These are phyloP conservation scores for Lasioglossum albipes DNA, from an alignment of 1,140 invertebrate genomes.

Conservation along the genomic window DNA sequence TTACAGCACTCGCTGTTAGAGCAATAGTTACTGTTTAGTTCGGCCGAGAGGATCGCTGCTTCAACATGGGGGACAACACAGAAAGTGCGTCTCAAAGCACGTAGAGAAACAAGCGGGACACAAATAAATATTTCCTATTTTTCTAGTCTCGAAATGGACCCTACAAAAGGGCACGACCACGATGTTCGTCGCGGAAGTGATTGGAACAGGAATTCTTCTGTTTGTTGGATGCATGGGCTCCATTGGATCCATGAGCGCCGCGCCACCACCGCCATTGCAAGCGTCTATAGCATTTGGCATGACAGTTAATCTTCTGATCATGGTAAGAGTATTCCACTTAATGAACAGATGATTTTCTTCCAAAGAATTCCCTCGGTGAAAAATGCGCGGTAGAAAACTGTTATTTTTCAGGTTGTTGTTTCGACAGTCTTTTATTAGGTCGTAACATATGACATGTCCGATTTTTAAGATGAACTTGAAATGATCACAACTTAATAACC, in stretches of 20 bases:
- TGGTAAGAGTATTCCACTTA: slow-evolving; percentile 75
- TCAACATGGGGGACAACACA: slow-evolving; percentile 22
- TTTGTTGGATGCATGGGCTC: slow-evolving; percentile 89
- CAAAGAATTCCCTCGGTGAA: too few relatives aligned
- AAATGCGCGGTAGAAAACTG: too few relatives aligned
- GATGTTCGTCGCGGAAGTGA: slow-evolving; percentile 82
- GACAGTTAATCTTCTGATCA: slow-evolving; percentile 84
- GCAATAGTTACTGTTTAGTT: slow-evolving; percentile 10
- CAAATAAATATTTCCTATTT: neutral
- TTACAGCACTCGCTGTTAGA: neutral
- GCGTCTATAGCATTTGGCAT: slow-evolving; percentile 86
- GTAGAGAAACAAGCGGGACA: neutral
- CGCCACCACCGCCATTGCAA: slow-evolving; percentile 80
- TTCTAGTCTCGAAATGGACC: slow-evolving; percentile 54
- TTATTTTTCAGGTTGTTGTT: too few relatives aligned
- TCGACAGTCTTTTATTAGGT: too few relatives aligned
- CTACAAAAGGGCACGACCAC: slow-evolving; percentile 67
- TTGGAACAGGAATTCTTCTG: slow-evolving; percentile 87
- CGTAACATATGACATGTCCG: too few relatives aligned
- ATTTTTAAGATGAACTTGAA: too few relatives aligned
- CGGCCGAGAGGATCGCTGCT: neutral
- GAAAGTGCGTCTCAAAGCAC: neutral
- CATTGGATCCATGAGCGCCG: slow-evolving; percentile 69
- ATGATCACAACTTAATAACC: too few relatives aligned
- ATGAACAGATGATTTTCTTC: too few relatives aligned